Evolutionary conservation across 2,113 vertebrate species (phyloP), one percentile per base, ranked within the genome.

Genomic region (Serinus canaria): DNA sequence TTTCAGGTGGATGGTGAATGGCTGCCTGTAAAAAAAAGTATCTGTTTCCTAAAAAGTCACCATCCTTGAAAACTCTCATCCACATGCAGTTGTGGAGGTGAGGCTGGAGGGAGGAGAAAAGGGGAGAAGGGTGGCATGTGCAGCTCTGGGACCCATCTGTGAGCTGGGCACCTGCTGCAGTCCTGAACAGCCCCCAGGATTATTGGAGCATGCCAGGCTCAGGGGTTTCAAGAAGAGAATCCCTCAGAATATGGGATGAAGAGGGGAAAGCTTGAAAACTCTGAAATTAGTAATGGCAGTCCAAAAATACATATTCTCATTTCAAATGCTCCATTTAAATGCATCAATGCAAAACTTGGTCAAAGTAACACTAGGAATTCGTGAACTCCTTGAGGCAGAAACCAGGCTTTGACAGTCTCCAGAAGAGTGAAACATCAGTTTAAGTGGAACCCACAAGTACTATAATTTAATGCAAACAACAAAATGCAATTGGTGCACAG

Each of bases 131-230:
- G 20, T 60, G 16, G 10, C 13, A 35, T 2, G 3, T 41, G 12
- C 11, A 13, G 7, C 22, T 70, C 43, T 77, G 16, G 1, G 4
- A 30, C 49, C 23, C 2, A 0, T 12, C 41, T 9, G 1, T 64
- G 15, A 76, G 4, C 30, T 70, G 30, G 50, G 16, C 19, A 77
- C 4, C 43, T 89, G 16, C 47, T 83, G 11, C 23, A 49, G 30
- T 37, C 9, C 50, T 64, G 22, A 83, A 6, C 27, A 52, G 8
- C 8, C 63, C 24, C 47, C 13, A n/a, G 20, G 43, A 52, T 20
- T 70, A 59, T 37, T 76, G 41, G 18, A 53, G 30, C 4, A 16
- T 30, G 11, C 37, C 27, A 76, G 19, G 2, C 10, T 69, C 53
- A 58, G 53, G 47, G 9, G 6, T 69, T 77, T 88, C 33, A 50